These are phyloP conservation scores for Epinotia brunnichana DNA, from an alignment of 2,888 invertebrate species.

Conservation along the genomic window DNA sequence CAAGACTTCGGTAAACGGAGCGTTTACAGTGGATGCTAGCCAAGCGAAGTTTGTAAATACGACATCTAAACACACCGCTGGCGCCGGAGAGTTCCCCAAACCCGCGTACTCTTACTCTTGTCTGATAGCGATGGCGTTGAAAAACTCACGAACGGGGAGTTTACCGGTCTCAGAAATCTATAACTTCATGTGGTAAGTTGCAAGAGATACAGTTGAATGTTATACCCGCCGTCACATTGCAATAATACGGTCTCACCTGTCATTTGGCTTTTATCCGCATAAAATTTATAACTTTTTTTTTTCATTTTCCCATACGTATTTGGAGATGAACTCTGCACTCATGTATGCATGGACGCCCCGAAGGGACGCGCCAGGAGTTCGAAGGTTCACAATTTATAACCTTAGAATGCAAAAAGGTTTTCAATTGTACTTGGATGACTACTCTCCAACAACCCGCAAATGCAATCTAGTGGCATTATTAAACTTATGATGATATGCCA, in stretches of 20 bases:
- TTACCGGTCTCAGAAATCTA: constrained; percentile 99
- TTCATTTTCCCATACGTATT: no score
- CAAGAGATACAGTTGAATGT: not conserved
- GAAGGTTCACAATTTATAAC: not conserved
- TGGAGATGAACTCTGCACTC: no score
- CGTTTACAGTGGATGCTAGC: constrained; percentile 73
- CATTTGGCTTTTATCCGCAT: not conserved
- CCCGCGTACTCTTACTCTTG: constrained; percentile 99
- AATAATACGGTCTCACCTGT: not conserved
- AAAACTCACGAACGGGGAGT: constrained; percentile 97
- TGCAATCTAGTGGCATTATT: not conserved
- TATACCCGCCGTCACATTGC: not conserved
- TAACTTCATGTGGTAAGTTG: constrained; percentile 97
- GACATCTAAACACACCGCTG: constrained; percentile 76
- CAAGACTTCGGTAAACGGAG: constrained; percentile 74
- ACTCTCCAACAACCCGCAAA: not conserved
- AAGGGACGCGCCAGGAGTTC: no score
- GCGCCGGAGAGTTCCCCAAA: constrained; percentile 91
- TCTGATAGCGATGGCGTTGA: constrained; percentile 98
- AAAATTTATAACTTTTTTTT: not conserved
- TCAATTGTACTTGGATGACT: not conserved
- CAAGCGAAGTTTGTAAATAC: constrained; percentile 74
- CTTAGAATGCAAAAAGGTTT: not conserved
- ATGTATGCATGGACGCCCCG: no score
- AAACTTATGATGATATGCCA: not conserved